Base-by-base conservation (phyloP, 1,140 invertebrate species). In the Phymorhynchus buccinoides region DNA sequence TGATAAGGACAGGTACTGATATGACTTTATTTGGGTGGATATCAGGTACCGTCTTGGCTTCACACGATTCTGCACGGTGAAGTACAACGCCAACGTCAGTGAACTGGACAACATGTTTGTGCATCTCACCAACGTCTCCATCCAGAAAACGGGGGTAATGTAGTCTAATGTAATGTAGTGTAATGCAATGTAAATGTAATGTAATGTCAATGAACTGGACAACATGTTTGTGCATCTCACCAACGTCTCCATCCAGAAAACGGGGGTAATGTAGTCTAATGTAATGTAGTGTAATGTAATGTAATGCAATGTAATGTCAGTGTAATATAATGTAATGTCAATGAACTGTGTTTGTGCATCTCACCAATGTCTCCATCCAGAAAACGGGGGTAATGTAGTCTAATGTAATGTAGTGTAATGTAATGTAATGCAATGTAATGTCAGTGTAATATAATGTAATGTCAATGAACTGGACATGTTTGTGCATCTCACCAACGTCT, bases 141-240 rank as follows among this genome's bases (percentile, higher is more conserved):
- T 97, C n/a, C 96, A 97, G 93, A 97, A 97, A 93, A 96, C 97
- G 90, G 96, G 96, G 88, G 96, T 96, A n/a, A n/a, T n/a, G n/a
- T n/a, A n/a, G n/a, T n/a, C n/a, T n/a, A n/a, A n/a, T n/a, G n/a
- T n/a, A 7, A 96, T 96, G 1, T 96, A 97, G 90, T 95, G 95
- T 89, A 94, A 94, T 81, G 92, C 95, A 93, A n/a, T n/a, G n/a
- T n/a, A n/a, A n/a, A n/a, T n/a, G n/a, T n/a, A n/a, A n/a, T n/a
- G n/a, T n/a, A n/a, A 94, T 66, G 88, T 94, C 3, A 93, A 92
- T 87, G 96, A 96, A 91, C 92, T 96, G 41, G 96, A 96, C 92
- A 97, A 97, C 91, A 96, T 97, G 95, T 97, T 96, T 92, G 96
- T 97, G 62, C 97, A 97, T 94, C 94, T 97, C 27, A 97, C 97